Conservation (phyloP, 2,888 invertebrate genomes). For the Thysanoteuthis rhombus region DNA sequence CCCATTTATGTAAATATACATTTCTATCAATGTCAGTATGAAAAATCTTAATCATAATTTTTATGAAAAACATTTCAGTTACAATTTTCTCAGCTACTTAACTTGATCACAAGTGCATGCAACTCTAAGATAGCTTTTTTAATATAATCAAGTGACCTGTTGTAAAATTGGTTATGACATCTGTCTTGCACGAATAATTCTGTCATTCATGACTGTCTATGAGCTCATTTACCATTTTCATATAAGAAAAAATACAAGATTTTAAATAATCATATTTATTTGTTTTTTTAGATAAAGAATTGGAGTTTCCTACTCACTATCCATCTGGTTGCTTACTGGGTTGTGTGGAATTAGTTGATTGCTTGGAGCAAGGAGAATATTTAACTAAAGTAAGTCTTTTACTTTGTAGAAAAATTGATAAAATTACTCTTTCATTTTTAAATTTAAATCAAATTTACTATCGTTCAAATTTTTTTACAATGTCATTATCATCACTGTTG, state of each 20-base stretch:
- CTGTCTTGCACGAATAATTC: neutral
- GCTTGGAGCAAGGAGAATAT: conserved; percentile 88
- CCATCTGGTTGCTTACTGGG: conserved; percentile 89
- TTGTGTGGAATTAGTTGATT: conserved; percentile 86
- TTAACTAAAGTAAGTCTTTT: conserved; percentile 69
- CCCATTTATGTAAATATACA: neutral
- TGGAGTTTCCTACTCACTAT: conserved; percentile 84
- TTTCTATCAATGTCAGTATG: too few relatives aligned
- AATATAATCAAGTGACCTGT: neutral
- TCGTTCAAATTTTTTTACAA: too few relatives aligned
- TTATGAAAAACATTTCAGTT: neutral
- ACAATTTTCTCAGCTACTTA: neutral
- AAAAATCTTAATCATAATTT: neutral
- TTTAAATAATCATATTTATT: neutral
- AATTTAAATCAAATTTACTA: too few relatives aligned
- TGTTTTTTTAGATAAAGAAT: conserved; percentile 47
- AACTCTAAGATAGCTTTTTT: too few relatives aligned
- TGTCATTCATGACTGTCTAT: neutral
- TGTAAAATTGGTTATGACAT: neutral
- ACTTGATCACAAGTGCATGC: neutral
- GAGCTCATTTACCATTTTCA: neutral
- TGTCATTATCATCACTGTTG: too few relatives aligned
- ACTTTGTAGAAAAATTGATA: neutral
- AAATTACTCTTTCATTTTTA: neutral
- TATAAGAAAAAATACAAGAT: neutral